Evolutionary conservation across 2,797 vertebrate species (phyloP), one percentile per base, ranked within the genome.

Genomic region (Eupleurogrammus muticus): DNA sequence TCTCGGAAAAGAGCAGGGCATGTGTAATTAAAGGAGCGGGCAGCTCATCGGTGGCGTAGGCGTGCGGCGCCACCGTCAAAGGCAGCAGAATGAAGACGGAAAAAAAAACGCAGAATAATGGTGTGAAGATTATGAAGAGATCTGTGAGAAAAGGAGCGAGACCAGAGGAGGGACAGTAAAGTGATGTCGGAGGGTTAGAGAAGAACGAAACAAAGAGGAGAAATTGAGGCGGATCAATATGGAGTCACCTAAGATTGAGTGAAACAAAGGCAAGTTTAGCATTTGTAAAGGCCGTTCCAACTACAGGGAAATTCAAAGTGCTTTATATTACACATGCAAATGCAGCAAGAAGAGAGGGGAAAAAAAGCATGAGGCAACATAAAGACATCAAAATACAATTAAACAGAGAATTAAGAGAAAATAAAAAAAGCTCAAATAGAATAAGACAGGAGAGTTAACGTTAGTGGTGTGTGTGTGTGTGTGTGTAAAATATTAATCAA

Each of bases 1-100:
- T 75, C 60, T 68, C 55, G 53, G 53, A 78, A 86, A 87, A 77
- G 69, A 80, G 78, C 46, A 32, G 57, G 61, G 61, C 51, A 56
- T 24, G 32, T 67, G 47, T 87, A 86, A 92, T 93, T 90, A 89
- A 59, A 20, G 58, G 58, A 86, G 79, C 61, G 61, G 70, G 72
- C 65, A 57, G 81, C 73, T 20, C 13, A 20, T 36, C 28, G 71
- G 40, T 16, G 61, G 72, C 49, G 80, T 74, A n/a, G 56, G 73
- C 51, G 57, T 65, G 72, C 79, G 60, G 54, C 66, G 61, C 79
- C 60, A 24, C 38, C 3, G 19, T 65, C 60, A 49, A 60, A 73
- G 53, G 34, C 24, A 57, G 20, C 3, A 34, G 36, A 60, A 40
- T 19, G 70, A 81, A 58, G 14, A 21, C 52, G 52, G 66, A 66